Evolutionary conservation across 2,797 vertebrate genomes (phyloP).

Genomic region (Spinus olivaceus): DNA sequence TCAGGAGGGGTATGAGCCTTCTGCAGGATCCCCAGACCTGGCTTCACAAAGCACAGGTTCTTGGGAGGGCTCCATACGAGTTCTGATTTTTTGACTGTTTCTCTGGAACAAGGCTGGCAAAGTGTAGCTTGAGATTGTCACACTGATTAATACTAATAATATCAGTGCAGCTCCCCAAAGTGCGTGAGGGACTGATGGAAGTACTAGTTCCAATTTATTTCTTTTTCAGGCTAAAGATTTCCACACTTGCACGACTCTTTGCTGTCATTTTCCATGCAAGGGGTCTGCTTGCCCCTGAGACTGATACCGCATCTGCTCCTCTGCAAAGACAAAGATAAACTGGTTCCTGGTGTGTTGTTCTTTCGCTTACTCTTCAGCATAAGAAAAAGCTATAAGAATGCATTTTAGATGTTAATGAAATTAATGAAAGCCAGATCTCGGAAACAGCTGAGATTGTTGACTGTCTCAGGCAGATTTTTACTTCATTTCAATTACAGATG

Average conservation of each 20-base stretch:
- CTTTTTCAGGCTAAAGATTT: constrained; percentile 13
- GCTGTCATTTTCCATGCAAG: background rate
- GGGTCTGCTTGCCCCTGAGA: background rate
- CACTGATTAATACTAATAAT: background rate
- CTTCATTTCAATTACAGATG: constrained; percentile 67
- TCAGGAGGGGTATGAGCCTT: background rate
- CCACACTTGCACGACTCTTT: background rate
- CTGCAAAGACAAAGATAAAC: constrained; percentile 14
- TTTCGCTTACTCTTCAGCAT: constrained; percentile 47
- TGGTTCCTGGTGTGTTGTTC: constrained; percentile 16
- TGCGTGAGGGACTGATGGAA: background rate
- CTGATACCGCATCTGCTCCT: constrained; percentile 31
- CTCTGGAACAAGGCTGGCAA: background rate
- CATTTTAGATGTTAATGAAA: constrained; percentile 67
- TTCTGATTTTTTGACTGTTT: background rate
- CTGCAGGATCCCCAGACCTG: background rate
- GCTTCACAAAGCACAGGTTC: background rate
- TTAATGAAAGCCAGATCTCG: constrained; percentile 60
- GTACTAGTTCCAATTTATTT: background rate
- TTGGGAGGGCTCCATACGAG: background rate
- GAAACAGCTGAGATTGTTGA: constrained; percentile 64
- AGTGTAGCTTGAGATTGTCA: background rate
- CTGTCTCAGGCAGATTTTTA: constrained; percentile 61
- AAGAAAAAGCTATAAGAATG: constrained; percentile 55
- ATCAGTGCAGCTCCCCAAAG: background rate